phyloP scores from a whole-genome alignment of 2,797 vertebrate genomes.

The Gambelia wislizenii region DNA sequence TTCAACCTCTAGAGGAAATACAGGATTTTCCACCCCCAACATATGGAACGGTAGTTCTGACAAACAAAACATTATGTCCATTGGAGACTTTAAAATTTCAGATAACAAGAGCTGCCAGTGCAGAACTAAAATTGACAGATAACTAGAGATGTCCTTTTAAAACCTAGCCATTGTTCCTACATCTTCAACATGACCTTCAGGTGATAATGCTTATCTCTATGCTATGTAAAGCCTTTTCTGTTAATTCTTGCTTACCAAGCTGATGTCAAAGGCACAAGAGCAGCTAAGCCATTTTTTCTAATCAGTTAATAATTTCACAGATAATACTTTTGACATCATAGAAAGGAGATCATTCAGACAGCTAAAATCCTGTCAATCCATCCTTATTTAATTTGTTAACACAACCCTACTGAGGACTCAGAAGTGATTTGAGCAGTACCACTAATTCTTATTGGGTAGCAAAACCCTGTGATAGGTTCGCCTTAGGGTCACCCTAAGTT shows the following conservation, averaged over 20 bases:
- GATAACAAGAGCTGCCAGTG: background rate
- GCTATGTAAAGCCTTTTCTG: background rate
- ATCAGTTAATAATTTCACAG: background rate
- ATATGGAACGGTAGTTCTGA: background rate
- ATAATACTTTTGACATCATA: background rate
- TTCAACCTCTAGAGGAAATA: background rate
- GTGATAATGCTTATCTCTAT: background rate
- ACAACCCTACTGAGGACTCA: background rate
- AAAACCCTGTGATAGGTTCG: too few species aligned
- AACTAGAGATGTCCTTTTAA: background rate
- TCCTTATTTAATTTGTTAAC: background rate
- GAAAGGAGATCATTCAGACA: background rate
- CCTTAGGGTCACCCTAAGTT: too few species aligned
- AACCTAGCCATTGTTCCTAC: background rate
- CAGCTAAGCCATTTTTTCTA: background rate
- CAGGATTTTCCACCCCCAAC: background rate
- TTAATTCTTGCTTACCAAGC: background rate
- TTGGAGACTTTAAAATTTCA: background rate
- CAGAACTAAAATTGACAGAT: background rate
- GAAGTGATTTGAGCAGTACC: background rate
- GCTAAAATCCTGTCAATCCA: background rate
- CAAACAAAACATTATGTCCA: background rate
- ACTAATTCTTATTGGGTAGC: background rate
- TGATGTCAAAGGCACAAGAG: background rate
- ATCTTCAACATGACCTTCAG: background rate